phyloP scores from a whole-genome alignment of 2,888 invertebrate species.

The Lithodes maja region DNA sequence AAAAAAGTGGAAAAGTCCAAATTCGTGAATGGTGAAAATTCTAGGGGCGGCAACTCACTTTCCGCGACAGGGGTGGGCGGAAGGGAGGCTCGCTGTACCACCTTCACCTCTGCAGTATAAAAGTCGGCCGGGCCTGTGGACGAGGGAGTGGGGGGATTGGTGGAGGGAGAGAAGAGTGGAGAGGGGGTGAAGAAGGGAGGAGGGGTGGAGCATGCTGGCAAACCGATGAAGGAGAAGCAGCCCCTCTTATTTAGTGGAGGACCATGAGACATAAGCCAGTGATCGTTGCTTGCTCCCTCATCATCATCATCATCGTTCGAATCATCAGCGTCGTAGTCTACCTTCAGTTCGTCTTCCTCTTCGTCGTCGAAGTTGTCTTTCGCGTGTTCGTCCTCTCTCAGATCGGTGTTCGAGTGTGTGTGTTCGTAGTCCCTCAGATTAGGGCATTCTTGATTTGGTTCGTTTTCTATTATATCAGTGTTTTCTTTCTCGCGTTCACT shows the following conservation, averaged over 20 bases:
- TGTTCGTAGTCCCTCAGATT: too few species aligned
- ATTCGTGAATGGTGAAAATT: too few species aligned
- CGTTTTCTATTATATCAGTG: too few species aligned
- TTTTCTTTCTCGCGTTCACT: too few species aligned
- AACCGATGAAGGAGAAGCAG: slow-evolving; percentile 4
- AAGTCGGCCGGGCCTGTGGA: slow-evolving; percentile 55
- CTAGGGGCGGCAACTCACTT: slow-evolving; percentile 26
- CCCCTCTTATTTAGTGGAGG: not conserved
- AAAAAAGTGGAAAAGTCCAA: too few species aligned
- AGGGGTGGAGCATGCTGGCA: not conserved
- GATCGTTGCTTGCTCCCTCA: not conserved
- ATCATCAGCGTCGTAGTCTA: not conserved
- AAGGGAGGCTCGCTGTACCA: slow-evolving; percentile 63
- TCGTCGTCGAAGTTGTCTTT: not conserved
- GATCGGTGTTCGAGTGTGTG: too few species aligned
- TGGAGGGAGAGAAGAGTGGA: slow-evolving; percentile 37
- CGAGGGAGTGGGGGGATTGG: slow-evolving; percentile 52
- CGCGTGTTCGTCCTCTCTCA: too few species aligned
- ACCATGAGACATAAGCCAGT: too few species aligned
- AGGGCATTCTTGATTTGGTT: too few species aligned
- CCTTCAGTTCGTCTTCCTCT: not conserved
- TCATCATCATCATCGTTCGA: slow-evolving; percentile 11
- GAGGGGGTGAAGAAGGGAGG: slow-evolving; percentile 32
- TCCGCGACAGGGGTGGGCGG: slow-evolving; percentile 60
- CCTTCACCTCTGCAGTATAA: slow-evolving; percentile 67